Base-by-base conservation (phyloP, 2,113 vertebrate species). In the Halichoerus grypus region DNA sequence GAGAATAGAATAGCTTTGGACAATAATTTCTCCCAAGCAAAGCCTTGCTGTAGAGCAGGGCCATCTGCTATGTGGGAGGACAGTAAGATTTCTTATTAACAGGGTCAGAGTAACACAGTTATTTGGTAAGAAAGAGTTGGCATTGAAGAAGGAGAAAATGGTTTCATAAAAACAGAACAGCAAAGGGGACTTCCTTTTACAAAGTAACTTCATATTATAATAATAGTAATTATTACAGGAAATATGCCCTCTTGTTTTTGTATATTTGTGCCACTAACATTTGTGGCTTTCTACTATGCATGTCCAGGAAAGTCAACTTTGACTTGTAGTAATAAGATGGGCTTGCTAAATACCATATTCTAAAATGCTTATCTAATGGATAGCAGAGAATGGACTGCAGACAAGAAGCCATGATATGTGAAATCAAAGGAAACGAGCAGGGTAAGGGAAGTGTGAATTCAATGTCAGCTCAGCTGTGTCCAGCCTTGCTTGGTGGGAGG, bases 401-500 rank as follows among this genome's bases (percentile, higher is more conserved):
- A 14, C 10, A 59, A n/a, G 24, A 19, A 53, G 5, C 7, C 59
- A 46, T 19, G 5, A n/a, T 7, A 57, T 3, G 3, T 4, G 3
- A 65, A 79, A 72, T 51, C 36, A 72, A 36, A 80, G 13, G 55
- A 87, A 82, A 72, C 4, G 7, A 59, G 7, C 55, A 65, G 15
- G 14, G 1, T 3, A 42, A 69, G 21, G 24, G 49, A 31, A 74
- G 10, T 18, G 0, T 11, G 10, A 42, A 10, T 3, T 21, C 9
- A 4, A 22, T 33, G 36, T 12, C 42, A 13, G 9, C 1, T 55
- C 6, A 1, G 22, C 7, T 12, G 1, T 13, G 2, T 9, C n/a
- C 19, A 1, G 0, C n/a, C 77, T 39, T 39, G 7, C n/a, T 39
- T 5, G 14, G 8, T 3, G 26, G 13, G 24, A 57, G 6, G 24